Evolutionary conservation across 2,113 vertebrate species (phyloP), one percentile per base, ranked within the genome.

Genomic region (Candoia aspera): DNA sequence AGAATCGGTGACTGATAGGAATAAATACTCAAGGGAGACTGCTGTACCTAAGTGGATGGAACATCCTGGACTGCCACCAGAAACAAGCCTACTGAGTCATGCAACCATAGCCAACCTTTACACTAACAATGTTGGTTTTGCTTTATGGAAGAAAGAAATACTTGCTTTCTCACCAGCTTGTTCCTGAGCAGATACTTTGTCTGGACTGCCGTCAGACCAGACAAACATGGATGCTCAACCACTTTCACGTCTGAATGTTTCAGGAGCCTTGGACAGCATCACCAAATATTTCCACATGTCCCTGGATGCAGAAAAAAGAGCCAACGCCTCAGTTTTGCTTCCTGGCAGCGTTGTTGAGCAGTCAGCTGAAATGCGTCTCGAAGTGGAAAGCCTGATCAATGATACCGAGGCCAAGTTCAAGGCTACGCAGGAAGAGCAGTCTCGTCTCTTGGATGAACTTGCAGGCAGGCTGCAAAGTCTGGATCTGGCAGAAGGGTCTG

Each of bases 251-350:
- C 49, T 93, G 88, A n/a, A 95, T 94, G 95, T 95, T 90, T 59
- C 95, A 99, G 99, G 99, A 8, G 99, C 99, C 37, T 95, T 98
- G 90, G 98, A 98, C 37, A 99, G 98, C 90, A 96, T 99, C 93
- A 98, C 96, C 59, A 99, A 98, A 95, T 99, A 99, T 94, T 98
- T 98, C 96, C 97, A 98, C 96, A 97, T 98, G 97, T 99, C 99
- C 88, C 95, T 98, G 83, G 98, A 97, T 42, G 99, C 99, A 24
- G 98, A 99, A 95, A 96, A 96, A 86, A 97, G 96, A 93, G 98
- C 98, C 24, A 99, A 99, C 59, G 97, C 98, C 83, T 99, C 99
- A 57, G 98, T 98, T 85, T 93, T 95, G 4, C 93, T 98, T 46
- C 94, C 97, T 0, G 96, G 96, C 46, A 98, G 98, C 42, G 49